Conservation (phyloP, 2,797 vertebrate species). For the Iguana delicatissima region DNA sequence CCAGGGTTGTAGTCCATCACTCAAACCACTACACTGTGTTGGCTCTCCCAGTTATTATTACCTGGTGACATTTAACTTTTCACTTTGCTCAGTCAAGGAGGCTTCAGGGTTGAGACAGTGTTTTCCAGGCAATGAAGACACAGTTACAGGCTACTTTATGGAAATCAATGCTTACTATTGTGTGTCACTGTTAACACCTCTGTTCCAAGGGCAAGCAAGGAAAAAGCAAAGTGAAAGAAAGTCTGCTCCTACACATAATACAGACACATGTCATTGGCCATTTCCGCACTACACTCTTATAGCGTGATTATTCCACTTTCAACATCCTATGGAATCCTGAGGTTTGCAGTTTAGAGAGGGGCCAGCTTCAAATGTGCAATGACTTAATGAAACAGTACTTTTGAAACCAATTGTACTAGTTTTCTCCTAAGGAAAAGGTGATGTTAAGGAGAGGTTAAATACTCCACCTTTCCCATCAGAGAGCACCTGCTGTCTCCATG, state of each 20-base stretch:
- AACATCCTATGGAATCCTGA: too few species aligned
- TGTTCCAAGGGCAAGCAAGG: conserved; percentile 19
- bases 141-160: not conserved
- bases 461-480: not conserved
- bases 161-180: conserved; percentile 9
- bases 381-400: conserved; percentile 1
- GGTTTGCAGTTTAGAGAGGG: too few species aligned
- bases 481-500: not conserved
- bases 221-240: not conserved
- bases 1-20: too few species aligned
- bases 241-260: not conserved
- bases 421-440: not conserved
- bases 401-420: not conserved
- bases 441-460: not conserved
- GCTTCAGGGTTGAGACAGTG: not conserved
- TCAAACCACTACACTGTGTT: too few species aligned
- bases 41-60: not conserved
- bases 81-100: not conserved
- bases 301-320: too few species aligned
- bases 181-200: not conserved
- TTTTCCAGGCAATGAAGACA: not conserved
- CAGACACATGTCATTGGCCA: not conserved
- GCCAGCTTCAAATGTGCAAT: not conserved
- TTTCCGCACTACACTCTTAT: too few species aligned
- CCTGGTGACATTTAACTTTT: not conserved